phyloP scores from a whole-genome alignment of 2,888 invertebrate genomes.

The Eupelmus urozonus region DNA sequence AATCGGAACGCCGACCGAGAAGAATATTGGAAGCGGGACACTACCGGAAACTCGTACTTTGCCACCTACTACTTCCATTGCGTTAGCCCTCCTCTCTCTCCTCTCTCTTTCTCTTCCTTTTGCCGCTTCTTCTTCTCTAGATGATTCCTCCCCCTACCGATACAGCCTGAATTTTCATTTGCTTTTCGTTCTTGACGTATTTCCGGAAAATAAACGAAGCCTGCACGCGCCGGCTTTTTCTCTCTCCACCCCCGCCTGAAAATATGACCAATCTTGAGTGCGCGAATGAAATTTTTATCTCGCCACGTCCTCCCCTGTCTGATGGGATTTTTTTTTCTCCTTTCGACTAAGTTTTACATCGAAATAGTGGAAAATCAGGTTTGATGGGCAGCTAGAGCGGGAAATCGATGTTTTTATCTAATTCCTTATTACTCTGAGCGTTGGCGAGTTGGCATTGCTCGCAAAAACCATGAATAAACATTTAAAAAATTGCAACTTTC shows the following conservation, averaged over 20 bases:
- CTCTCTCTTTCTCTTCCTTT: neutral
- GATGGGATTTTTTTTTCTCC: slow-evolving; percentile 30
- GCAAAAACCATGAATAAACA: too few relatives aligned
- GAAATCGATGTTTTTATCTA: too few relatives aligned
- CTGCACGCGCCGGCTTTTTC: slow-evolving; percentile 9
- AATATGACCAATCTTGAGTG: slow-evolving; percentile 24
- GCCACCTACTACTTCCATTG: slow-evolving; percentile 31
- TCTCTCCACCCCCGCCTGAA: neutral
- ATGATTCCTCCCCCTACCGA: neutral
- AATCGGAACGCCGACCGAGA: slow-evolving; percentile 70
- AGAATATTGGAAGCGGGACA: slow-evolving; percentile 74
- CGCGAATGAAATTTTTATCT: slow-evolving; percentile 26
- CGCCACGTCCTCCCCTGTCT: neutral
- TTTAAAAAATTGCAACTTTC: too few relatives aligned
- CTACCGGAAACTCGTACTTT: slow-evolving; percentile 67
- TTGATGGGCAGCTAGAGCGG: too few relatives aligned
- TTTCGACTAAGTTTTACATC: slow-evolving; percentile 7
- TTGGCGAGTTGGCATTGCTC: too few relatives aligned
- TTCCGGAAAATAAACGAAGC: slow-evolving; percentile 53
- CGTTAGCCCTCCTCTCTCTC: neutral
- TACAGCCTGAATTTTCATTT: slow-evolving; percentile 44
- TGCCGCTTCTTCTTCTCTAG: neutral
- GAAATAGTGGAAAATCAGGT: too few relatives aligned
- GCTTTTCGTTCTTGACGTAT: slow-evolving; percentile 47
- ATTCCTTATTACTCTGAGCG: too few relatives aligned